phyloP scores from a whole-genome alignment of 2,888 invertebrate genomes.

The Aphelenchoides bicaudatus region DNA sequence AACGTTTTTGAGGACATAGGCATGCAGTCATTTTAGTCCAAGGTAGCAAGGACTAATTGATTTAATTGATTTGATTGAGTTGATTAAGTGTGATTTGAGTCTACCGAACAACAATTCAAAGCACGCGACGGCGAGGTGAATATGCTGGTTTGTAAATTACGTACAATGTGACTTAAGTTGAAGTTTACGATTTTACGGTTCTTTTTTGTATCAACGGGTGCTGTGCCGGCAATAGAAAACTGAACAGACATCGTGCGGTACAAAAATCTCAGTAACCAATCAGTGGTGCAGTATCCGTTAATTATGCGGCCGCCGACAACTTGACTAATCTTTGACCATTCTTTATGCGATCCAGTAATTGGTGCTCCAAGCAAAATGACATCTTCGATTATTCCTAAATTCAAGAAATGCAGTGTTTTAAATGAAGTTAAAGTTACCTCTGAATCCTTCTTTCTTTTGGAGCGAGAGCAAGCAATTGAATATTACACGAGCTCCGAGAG shows the following conservation, averaged over 20 bases:
- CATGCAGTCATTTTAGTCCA: too few species aligned
- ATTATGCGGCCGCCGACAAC: constrained; percentile 70
- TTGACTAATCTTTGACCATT: constrained; percentile 64
- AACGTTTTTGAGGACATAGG: too few species aligned
- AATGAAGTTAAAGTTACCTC: constrained; percentile 33
- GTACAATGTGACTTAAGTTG: constrained; percentile 68
- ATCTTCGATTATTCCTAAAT: constrained; percentile 69
- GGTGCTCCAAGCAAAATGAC: constrained; percentile 70
- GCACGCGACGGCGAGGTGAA: too few species aligned
- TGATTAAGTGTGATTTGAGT: too few species aligned
- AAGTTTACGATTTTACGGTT: constrained; percentile 67
- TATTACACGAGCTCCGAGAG: constrained; percentile 71
- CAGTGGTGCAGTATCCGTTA: constrained; percentile 70
- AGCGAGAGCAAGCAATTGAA: constrained; percentile 69
- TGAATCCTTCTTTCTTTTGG: constrained; percentile 58
- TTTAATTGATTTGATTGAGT: too few species aligned
- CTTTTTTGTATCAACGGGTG: constrained; percentile 63
- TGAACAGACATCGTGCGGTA: constrained; percentile 69
- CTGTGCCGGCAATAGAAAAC: constrained; percentile 68
- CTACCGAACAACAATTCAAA: too few species aligned
- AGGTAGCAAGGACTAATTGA: too few species aligned
- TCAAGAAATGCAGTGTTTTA: too few species aligned
- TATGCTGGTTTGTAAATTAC: too few species aligned
- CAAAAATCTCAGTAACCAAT: constrained; percentile 69
- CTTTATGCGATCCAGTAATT: constrained; percentile 65